Evolutionary conservation across 2,888 invertebrate genomes (phyloP).

Genomic region (Pseudanteris insignis): DNA sequence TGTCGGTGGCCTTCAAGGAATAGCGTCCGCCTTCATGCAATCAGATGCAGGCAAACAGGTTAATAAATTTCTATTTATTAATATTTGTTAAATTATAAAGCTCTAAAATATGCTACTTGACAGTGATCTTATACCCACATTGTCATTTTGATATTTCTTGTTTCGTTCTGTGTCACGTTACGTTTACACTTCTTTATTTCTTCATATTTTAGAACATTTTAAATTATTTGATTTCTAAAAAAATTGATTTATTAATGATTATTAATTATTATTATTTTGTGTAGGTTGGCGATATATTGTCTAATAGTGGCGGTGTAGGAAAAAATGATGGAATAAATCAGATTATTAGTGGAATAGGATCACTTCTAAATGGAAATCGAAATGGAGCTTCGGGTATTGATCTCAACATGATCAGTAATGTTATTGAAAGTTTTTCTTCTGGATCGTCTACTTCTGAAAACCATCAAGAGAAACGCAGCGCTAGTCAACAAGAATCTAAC

Average conservation of each 20-base stretch:
- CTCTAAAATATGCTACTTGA: background rate
- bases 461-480: slow-evolving; percentile 24
- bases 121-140: no score
- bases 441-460: slow-evolving; percentile 6
- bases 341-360: slow-evolving; percentile 60
- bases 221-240: no score
- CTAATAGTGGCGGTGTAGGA: slow-evolving; percentile 49
- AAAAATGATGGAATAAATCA: slow-evolving; percentile 55
- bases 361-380: slow-evolving; percentile 51
- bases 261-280: slow-evolving; percentile 1
- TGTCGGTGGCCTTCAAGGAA: slow-evolving; percentile 72
- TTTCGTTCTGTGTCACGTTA: no score
- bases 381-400: slow-evolving; percentile 50
- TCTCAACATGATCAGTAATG: slow-evolving; percentile 51
- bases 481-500: slow-evolving; percentile 19
- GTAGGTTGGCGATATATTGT: slow-evolving; percentile 48
- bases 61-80: slow-evolving; percentile 20
- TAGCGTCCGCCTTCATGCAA: slow-evolving; percentile 76
- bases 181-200: no score
- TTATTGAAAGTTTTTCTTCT: slow-evolving; percentile 49
- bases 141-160: no score
- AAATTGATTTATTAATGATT: no score
- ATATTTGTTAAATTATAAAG: slow-evolving; percentile 27
- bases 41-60: slow-evolving; percentile 73
- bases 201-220: no score